Evolutionary conservation across 2,888 invertebrate genomes (phyloP).

Genomic region (Chymomyza amoena): DNA sequence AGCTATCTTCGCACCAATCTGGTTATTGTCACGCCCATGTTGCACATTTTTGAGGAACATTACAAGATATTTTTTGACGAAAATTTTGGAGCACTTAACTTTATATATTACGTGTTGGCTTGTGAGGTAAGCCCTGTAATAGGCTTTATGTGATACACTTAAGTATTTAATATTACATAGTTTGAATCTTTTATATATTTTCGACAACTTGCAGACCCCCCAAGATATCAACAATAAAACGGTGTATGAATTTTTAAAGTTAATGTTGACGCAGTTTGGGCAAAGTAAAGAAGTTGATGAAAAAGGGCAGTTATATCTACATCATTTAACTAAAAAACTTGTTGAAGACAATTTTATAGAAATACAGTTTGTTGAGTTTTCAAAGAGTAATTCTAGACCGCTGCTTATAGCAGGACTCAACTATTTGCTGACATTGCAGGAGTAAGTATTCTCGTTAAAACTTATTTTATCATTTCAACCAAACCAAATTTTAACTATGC

Average conservation of each 20-base stretch:
- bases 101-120: slow-evolving; percentile 31
- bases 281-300: slow-evolving; percentile 22
- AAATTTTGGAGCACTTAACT: slow-evolving; percentile 35
- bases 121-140: slow-evolving; percentile 25
- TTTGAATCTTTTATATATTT: no score
- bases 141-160: no score
- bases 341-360: slow-evolving; percentile 36
- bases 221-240: slow-evolving; percentile 14
- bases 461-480: neutral
- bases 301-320: slow-evolving; percentile 32
- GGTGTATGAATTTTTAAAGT: slow-evolving; percentile 39
- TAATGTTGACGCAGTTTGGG: slow-evolving; percentile 33
- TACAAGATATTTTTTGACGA: slow-evolving; percentile 32
- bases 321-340: slow-evolving; percentile 49
- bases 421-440: slow-evolving; percentile 48
- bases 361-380: slow-evolving; percentile 40
- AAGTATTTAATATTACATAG: no score
- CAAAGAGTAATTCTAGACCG: slow-evolving; percentile 10
- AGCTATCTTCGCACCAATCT: slow-evolving; percentile 37
- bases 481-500: neutral
- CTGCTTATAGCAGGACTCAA: slow-evolving; percentile 34
- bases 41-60: slow-evolving; percentile 41
- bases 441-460: slow-evolving; percentile 16
- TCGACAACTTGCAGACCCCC: slow-evolving; percentile 29
- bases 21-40: slow-evolving; percentile 41